Conservation (phyloP, 2,113 vertebrate species). For the Sprattus sprattus region DNA sequence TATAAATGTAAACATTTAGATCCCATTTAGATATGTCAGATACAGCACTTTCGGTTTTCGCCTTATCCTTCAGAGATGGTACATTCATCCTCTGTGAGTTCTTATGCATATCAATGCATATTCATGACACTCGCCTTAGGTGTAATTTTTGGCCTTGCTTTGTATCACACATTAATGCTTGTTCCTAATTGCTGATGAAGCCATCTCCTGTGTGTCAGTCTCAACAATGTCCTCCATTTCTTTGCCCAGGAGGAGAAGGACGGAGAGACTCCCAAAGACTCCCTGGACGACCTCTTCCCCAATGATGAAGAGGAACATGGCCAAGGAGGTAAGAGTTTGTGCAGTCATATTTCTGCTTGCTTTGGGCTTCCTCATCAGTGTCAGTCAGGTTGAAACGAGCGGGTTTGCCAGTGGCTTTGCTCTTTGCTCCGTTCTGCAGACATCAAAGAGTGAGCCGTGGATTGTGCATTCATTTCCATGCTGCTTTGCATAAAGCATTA, state of each 20-base stretch:
- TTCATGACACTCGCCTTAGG: not conserved
- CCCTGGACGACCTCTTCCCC: constrained; percentile 94
- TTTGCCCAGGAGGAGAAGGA: constrained; percentile 89
- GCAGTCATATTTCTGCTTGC: no score
- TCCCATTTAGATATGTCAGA: not conserved
- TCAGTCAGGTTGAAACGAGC: no score
- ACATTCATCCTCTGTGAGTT: not conserved
- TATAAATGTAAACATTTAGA: not conserved
- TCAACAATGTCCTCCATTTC: not conserved
- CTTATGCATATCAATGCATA: not conserved
- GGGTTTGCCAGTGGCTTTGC: not conserved
- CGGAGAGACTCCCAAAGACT: constrained; percentile 85
- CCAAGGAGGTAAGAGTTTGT: constrained; percentile 79
- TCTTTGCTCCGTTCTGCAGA: not conserved
- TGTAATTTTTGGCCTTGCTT: not conserved
- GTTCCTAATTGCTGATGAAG: not conserved
- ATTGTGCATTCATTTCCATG: not conserved
- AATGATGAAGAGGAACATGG: constrained; percentile 89
- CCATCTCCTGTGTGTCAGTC: constrained; percentile 30
- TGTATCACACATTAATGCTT: not conserved
- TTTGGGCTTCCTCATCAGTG: no score
- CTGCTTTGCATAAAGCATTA: not conserved
- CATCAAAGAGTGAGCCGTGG: not conserved
- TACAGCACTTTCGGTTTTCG: not conserved
- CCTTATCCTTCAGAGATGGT: not conserved